phyloP scores from a whole-genome alignment of 2,797 vertebrate species.

The Psittacula derbiana region DNA sequence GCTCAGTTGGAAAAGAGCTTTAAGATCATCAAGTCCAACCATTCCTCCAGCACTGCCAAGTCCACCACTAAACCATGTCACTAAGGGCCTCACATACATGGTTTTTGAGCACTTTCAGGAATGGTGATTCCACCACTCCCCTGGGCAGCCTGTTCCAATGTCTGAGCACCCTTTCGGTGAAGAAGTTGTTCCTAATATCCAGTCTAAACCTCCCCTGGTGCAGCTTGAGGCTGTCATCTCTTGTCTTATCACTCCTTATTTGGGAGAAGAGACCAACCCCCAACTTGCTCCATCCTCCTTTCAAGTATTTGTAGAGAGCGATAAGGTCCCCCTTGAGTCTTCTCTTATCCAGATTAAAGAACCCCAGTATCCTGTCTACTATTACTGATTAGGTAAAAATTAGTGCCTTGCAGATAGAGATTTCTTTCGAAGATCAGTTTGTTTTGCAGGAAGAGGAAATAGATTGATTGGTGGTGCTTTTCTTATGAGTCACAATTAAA shows the following conservation, averaged over 20 bases:
- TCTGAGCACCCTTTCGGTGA: background rate
- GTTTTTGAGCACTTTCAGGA: background rate
- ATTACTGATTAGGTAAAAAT: background rate
- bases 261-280: background rate
- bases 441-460: background rate
- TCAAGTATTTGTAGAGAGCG: background rate
- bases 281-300: background rate
- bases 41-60: background rate
- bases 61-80: background rate
- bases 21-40: background rate
- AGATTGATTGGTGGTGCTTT: background rate
- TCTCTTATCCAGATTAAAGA: background rate
- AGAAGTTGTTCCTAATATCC: background rate
- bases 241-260: background rate
- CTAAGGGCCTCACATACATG: background rate
- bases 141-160: background rate
- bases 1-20: background rate
- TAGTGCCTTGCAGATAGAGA: background rate
- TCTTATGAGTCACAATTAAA: background rate
- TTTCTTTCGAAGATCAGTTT: background rate
- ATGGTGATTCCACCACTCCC: background rate
- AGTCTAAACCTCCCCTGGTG: background rate
- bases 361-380: background rate
- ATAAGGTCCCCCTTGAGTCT: background rate
- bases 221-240: background rate